Conservation (phyloP, 2,888 invertebrate genomes). For the Allophyes oxyacanthae region DNA sequence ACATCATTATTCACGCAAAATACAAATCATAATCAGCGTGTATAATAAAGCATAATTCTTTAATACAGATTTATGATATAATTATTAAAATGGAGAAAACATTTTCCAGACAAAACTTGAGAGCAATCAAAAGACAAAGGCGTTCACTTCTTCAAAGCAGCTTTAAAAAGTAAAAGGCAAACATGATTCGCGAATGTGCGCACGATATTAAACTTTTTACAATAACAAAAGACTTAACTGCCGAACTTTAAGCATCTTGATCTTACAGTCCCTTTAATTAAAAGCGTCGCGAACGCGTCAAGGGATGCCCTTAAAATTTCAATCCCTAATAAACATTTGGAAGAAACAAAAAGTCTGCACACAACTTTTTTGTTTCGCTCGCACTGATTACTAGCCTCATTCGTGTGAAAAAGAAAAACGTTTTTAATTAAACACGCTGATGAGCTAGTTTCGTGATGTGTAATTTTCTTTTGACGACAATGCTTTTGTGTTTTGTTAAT, state of each 20-base stretch:
- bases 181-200: conserved; percentile 56
- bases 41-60: background rate
- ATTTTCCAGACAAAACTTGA: conserved; percentile 39
- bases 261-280: conserved; percentile 67
- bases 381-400: conserved; percentile 52
- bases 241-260: conserved; percentile 62
- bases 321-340: conserved; percentile 65
- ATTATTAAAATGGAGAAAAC: conserved; percentile 27
- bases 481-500: conserved; percentile 55
- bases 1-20: too few species aligned
- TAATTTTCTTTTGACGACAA: conserved; percentile 65
- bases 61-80: too few species aligned
- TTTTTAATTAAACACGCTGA: conserved; percentile 68
- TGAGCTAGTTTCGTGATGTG: conserved; percentile 64
- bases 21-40: background rate
- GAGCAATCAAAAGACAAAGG: conserved; percentile 49
- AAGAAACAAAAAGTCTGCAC: conserved; percentile 61
- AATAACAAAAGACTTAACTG: conserved; percentile 63
- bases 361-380: conserved; percentile 54
- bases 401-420: conserved; percentile 56
- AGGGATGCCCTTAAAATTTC: conserved; percentile 62
- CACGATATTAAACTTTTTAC: conserved; percentile 65
- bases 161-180: conserved; percentile 54
- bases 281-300: conserved; percentile 61
- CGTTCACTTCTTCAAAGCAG: conserved; percentile 44